Conservation (phyloP, 2,797 vertebrate species). For the Parauchenoglanis ngamensis region DNA sequence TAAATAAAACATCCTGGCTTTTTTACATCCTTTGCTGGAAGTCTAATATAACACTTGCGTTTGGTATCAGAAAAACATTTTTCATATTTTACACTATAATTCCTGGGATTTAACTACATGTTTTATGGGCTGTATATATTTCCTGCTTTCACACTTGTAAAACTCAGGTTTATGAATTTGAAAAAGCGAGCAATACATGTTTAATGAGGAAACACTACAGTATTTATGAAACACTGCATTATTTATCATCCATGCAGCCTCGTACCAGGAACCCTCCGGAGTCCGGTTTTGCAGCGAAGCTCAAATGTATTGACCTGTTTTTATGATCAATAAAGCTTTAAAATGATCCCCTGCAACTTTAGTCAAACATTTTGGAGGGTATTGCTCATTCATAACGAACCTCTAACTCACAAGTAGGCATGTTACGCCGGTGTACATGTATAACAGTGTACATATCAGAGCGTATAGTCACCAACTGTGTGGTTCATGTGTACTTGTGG, state of each 20-base stretch:
- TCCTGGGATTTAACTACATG: background rate
- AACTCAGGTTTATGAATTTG: background rate
- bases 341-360: background rate
- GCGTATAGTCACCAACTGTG: background rate
- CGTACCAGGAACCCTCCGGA: background rate
- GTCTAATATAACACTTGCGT: background rate
- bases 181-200: constrained; percentile 6
- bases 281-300: background rate
- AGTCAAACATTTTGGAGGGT: background rate
- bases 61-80: background rate
- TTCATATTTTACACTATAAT: background rate
- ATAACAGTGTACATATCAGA: background rate
- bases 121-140: background rate
- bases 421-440: background rate
- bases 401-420: background rate
- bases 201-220: constrained; percentile 17
- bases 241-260: constrained; percentile 12
- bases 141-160: background rate
- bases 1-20: background rate
- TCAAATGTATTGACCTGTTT: background rate
- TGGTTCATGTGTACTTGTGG: background rate
- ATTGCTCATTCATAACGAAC: background rate
- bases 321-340: background rate
- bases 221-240: constrained; percentile 9
- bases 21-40: background rate